These are phyloP conservation scores for Thymelicus sylvestris DNA, from an alignment of 2,888 invertebrate genomes.

Conservation along the genomic window DNA sequence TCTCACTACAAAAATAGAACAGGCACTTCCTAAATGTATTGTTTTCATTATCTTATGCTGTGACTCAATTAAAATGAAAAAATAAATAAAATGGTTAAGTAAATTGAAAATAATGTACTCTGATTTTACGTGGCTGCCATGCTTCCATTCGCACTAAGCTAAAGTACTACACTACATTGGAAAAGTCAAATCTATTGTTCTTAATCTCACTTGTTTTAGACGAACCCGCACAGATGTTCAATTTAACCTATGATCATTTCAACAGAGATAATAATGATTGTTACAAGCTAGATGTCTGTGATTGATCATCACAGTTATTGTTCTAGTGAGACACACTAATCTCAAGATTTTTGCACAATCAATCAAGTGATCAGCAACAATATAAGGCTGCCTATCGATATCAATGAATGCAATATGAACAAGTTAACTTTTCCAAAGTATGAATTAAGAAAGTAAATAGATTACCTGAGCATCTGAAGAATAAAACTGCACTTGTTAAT, in stretches of 20 bases:
- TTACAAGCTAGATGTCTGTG: neutral
- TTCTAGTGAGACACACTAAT: neutral
- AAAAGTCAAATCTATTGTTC: neutral
- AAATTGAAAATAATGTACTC: neutral
- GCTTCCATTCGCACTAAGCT: neutral
- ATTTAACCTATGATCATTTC: neutral
- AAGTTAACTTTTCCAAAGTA: constrained; percentile 12
- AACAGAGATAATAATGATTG: neutral
- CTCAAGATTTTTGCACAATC: neutral
- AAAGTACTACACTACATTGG: neutral
- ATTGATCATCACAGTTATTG: neutral
- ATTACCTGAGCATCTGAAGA: constrained; percentile 73
- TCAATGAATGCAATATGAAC: constrained; percentile 1
- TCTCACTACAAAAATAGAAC: too few relatives aligned
- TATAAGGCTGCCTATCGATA: neutral
- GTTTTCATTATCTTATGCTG: neutral
- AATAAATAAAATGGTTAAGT: neutral
- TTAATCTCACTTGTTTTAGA: too few relatives aligned
- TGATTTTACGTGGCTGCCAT: neutral
- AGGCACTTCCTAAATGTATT: too few relatives aligned
- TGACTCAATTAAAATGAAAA: neutral
- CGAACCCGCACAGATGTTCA: neutral
- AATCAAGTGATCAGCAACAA: neutral
- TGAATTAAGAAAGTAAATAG: constrained; percentile 50
- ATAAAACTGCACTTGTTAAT: constrained; percentile 83